phyloP scores from a whole-genome alignment of 2,888 invertebrate species.

The Oligia strigilis region DNA sequence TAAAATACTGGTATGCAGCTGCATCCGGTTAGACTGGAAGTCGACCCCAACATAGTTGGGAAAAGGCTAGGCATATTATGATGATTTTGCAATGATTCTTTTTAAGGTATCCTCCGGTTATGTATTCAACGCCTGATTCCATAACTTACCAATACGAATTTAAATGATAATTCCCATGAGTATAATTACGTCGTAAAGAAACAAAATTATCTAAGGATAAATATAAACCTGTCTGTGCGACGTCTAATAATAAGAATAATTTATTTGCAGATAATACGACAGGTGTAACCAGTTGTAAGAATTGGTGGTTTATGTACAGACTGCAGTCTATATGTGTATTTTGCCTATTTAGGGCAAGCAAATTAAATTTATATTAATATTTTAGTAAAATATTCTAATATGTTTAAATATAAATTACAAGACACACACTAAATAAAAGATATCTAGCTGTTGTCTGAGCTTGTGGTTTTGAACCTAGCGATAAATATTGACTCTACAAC shows the following conservation, averaged over 20 bases:
- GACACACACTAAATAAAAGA: background rate
- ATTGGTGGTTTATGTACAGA: background rate
- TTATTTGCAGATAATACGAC: background rate
- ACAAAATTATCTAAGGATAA: background rate
- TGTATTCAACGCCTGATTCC: background rate
- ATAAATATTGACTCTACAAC: background rate
- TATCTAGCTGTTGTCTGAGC: background rate
- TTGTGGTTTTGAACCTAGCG: background rate
- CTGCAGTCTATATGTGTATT: background rate
- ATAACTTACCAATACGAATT: background rate
- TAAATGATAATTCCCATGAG: no score
- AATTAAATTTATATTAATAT: background rate
- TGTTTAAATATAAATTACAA: background rate
- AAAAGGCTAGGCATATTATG: no score
- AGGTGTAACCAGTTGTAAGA: background rate
- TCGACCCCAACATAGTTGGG: no score
- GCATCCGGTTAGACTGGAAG: no score
- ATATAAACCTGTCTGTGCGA: background rate
- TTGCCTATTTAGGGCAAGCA: background rate
- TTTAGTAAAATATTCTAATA: background rate
- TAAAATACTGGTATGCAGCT: no score
- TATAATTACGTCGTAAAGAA: background rate
- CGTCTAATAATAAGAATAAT: background rate
- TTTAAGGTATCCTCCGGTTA: background rate
- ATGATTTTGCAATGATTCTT: background rate